These are phyloP conservation scores for Myotis yumanensis DNA, from an alignment of 2,113 vertebrate species.

Conservation along the genomic window DNA sequence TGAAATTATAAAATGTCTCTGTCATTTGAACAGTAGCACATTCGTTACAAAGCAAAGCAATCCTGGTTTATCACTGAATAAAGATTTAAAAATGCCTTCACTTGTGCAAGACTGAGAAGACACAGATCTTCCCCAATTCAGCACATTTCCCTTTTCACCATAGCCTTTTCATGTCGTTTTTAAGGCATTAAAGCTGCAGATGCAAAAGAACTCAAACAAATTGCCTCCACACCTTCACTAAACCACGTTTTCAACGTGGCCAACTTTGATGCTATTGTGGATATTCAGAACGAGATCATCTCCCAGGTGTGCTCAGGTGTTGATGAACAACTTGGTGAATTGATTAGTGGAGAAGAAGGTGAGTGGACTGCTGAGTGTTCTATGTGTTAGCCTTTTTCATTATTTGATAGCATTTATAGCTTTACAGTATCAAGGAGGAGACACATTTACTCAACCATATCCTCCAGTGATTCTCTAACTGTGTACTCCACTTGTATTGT, in stretches of 20 bases:
- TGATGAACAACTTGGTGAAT: constrained; percentile 90
- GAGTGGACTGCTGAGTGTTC: constrained; percentile 49
- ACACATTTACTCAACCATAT: neutral
- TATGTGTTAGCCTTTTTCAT: neutral
- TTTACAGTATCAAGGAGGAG: neutral
- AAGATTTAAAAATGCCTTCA: constrained; percentile 7
- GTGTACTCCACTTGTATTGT: neutral
- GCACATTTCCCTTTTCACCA: neutral
- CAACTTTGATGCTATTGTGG: constrained; percentile 89
- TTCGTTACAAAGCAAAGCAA: constrained; percentile 15
- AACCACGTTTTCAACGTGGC: constrained; percentile 90
- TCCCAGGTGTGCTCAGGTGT: constrained; percentile 91
- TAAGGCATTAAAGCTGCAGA: constrained; percentile 94
- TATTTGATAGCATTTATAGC: neutral
- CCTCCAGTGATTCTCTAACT: neutral
- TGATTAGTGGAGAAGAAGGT: constrained; percentile 96
- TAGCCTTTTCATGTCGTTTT: constrained; percentile 36
- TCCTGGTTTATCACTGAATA: constrained; percentile 23
- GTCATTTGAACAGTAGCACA: constrained; percentile 29
- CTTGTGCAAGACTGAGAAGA: neutral
- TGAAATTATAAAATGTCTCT: constrained; percentile 49
- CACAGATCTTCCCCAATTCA: neutral
- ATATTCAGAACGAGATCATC: constrained; percentile 90
- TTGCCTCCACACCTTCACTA: constrained; percentile 91
- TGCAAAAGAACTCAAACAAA: constrained; percentile 90